Conservation (phyloP, 2,113 vertebrate genomes). For the Pristiophorus japonicus region DNA sequence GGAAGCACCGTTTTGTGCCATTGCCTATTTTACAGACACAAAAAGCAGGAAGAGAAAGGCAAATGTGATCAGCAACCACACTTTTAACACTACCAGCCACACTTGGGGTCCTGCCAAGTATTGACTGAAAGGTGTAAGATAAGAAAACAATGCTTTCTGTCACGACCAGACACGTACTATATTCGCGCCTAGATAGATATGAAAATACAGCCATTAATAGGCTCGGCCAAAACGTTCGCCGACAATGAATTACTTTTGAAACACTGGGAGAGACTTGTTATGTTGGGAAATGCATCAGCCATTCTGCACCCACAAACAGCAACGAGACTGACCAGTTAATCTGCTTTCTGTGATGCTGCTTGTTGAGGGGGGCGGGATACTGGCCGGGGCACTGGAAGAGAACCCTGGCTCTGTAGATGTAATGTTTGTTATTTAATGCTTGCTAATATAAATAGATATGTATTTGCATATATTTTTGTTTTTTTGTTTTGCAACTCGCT, state of each 20-base stretch:
- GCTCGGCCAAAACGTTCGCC: neutral
- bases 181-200: neutral
- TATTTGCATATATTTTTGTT: constrained; percentile 20
- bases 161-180: neutral
- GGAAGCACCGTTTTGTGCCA: neutral
- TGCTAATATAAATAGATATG: constrained; percentile 4
- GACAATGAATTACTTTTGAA: neutral
- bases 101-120: neutral
- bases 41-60: neutral
- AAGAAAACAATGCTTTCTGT: neutral
- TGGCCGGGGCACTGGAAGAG: neutral
- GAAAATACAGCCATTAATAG: neutral
- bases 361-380: neutral
- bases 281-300: neutral
- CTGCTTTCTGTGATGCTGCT: neutral
- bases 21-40: neutral
- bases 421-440: neutral
- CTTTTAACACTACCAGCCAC: neutral
- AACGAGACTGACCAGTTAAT: neutral
- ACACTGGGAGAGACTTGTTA: neutral
- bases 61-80: neutral
- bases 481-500: neutral
- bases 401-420: neutral
- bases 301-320: neutral
- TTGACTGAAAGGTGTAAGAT: neutral